A percentile compares a stretch with the other conserved stretches of the same genome.
phyloP scores from a whole-genome alignment of 2,797 vertebrate genomes.

The Aselliscus stoliczkanus region DNA sequence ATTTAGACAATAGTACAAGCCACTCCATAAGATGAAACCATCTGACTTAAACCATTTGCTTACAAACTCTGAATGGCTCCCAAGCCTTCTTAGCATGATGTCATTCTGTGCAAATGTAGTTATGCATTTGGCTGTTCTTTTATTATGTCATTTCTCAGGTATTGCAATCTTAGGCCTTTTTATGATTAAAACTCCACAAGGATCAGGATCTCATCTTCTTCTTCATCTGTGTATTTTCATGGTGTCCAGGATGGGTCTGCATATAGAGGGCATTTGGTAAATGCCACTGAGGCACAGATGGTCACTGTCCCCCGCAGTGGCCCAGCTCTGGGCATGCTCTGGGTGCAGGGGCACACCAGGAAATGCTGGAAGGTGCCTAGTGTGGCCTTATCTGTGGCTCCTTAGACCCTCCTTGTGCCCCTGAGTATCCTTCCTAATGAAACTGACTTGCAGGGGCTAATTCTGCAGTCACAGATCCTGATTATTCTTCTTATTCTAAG shows the following conservation, averaged over 20 bases:
- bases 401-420: not conserved
- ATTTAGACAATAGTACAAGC: not conserved
- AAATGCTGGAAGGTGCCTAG: not conserved
- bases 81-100: not conserved
- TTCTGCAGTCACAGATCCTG: not conserved
- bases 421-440: not conserved
- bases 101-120: not conserved
- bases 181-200: not conserved
- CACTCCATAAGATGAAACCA: not conserved
- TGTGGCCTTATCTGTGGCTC: not conserved
- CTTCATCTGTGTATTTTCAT: not conserved
- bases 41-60: not conserved
- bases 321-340: fast-evolving
- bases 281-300: not conserved
- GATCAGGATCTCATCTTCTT: not conserved
- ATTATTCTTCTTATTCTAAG: constrained; percentile 54
- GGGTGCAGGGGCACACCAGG: not conserved
- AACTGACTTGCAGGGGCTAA: constrained; percentile 11
- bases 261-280: not conserved
- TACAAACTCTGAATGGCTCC: not conserved
- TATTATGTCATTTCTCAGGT: not conserved
- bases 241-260: not conserved
- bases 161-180: not conserved
- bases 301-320: not conserved
- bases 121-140: not conserved